phyloP scores from a whole-genome alignment of 2,113 vertebrate genomes.

The Hemibagrus wyckioides region DNA sequence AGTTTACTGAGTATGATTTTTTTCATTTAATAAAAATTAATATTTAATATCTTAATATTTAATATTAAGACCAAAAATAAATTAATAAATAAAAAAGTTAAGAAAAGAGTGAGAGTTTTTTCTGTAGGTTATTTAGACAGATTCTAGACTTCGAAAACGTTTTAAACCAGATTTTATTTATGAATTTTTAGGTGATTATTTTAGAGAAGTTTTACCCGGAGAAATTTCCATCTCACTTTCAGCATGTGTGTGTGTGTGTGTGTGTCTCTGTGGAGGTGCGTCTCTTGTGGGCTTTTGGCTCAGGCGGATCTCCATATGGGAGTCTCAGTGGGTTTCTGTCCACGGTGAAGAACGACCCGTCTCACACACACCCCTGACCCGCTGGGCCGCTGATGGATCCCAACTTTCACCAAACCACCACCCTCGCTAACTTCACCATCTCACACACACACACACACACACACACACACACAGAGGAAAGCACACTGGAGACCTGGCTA shows the following conservation, averaged over 20 bases:
- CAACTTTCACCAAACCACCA: background rate
- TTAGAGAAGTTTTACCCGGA: background rate
- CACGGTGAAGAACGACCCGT: constrained; percentile 69
- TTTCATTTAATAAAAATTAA: too few species aligned
- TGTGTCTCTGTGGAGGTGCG: background rate
- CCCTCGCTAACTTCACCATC: background rate
- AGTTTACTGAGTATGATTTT: too few species aligned
- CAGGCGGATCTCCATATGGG: constrained; percentile 48
- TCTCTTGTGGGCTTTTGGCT: constrained; percentile 50
- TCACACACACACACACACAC: background rate
- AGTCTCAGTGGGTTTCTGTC: constrained; percentile 49
- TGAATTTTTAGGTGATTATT: background rate
- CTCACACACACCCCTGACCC: constrained; percentile 60
- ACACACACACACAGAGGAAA: background rate
- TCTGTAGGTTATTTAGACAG: too few species aligned
- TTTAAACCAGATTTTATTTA: background rate
- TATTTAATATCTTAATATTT: too few species aligned
- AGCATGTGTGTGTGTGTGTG: constrained; percentile 2
- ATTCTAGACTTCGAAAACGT: too few species aligned
- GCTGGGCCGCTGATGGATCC: constrained; percentile 73
- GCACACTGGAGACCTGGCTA: background rate
- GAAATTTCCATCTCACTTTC: background rate
- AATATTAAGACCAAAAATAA: too few species aligned
- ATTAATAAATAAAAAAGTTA: too few species aligned
- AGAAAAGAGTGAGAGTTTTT: too few species aligned